Base-by-base conservation (phyloP, 2,888 invertebrate species). In the Aricia artaxerxes region DNA sequence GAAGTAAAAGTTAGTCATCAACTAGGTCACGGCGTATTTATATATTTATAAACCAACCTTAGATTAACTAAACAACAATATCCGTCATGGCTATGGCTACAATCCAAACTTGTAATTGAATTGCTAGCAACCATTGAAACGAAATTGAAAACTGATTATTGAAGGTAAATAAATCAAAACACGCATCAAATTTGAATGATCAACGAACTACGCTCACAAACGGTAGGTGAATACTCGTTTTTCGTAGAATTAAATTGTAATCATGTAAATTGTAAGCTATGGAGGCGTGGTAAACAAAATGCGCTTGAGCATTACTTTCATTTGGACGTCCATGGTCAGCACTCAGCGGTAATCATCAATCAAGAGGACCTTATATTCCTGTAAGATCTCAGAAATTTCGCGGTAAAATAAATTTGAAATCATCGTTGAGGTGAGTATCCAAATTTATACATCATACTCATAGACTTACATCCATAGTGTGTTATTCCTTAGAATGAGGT, bases 41-140 rank as follows among this genome's bases (percentile, higher is more conserved):
- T 69, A 13, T 69, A 69, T 69, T 31, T 69, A 69, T 69, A 61
- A 61, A 64, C 69, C 16, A 69, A 69, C 69, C 69, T 69, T 69
- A 69, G 11, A 69, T 69, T 35, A 69, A 13, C 13, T 35, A 38
- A 69, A 35, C 13, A 35, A 69, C 69, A 16, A 35, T 69, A 69
- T 38, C 4, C 69, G 13, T 69, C 69, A 69, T 16, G 69, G 69
- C 69, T 69, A 69, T 69, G 69, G 69, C 69, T 35, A 69, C 69
- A 69, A 69, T 69, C 35, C 69, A 69, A 69, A 69, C 31, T 38
- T 35, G 35, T 69, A 16, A 69, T 69, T 69, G 69, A 35, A 69
- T 35, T 69, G 13, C 69, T 69, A 69, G 69, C 35, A 35, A 69
- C 69, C 1, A 38, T 69, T 69, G 69, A 69, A 69, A 69, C 69